Evolutionary conservation across 1,140 invertebrate genomes (phyloP).

Genomic region (Drosophila mojavensis): DNA sequence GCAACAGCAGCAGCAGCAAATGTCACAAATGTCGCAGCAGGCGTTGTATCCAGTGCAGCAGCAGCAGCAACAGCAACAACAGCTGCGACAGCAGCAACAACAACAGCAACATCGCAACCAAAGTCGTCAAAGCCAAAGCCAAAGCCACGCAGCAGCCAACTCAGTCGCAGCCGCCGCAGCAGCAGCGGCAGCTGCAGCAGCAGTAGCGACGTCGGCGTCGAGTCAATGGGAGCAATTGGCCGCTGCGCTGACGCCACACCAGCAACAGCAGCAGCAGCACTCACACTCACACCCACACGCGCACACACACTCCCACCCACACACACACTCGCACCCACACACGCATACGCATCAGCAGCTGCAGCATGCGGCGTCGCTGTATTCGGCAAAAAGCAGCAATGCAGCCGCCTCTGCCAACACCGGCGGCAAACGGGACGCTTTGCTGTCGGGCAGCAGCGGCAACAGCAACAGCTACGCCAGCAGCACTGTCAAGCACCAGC

Average conservation of each 20-base stretch:
- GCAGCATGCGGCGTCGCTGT: constrained; percentile 56
- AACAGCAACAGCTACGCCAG: constrained; percentile 41
- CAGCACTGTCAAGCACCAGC: constrained; percentile 55
- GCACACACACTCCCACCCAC: constrained; percentile 35
- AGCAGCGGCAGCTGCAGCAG: constrained; percentile 46
- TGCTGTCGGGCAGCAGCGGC: constrained; percentile 75
- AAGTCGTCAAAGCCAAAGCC: constrained; percentile 82
- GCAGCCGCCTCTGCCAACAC: constrained; percentile 26
- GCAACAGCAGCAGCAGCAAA: constrained; percentile 80
- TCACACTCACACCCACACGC: constrained; percentile 39
- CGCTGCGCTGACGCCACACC: constrained; percentile 82
- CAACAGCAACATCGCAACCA: constrained; percentile 76
- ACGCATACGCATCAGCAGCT: constrained; percentile 31
- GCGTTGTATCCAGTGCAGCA: constrained; percentile 83
- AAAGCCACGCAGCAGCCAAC: constrained; percentile 65
- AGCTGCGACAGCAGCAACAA: constrained; percentile 15
- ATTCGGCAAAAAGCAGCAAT: constrained; percentile 56
- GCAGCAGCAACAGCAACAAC: constrained; percentile 51
- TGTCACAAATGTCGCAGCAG: constrained; percentile 84
- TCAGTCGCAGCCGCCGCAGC: constrained; percentile 58
- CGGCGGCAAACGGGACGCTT: constrained; percentile 76
- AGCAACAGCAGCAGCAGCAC: constrained; percentile 61
- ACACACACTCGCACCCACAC: constrained; percentile 8
- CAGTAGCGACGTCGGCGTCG: constrained; percentile 61
- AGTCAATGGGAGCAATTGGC: constrained; percentile 80